Conservation (phyloP, 2,888 invertebrate genomes). For the Cerceris rybyensis region DNA sequence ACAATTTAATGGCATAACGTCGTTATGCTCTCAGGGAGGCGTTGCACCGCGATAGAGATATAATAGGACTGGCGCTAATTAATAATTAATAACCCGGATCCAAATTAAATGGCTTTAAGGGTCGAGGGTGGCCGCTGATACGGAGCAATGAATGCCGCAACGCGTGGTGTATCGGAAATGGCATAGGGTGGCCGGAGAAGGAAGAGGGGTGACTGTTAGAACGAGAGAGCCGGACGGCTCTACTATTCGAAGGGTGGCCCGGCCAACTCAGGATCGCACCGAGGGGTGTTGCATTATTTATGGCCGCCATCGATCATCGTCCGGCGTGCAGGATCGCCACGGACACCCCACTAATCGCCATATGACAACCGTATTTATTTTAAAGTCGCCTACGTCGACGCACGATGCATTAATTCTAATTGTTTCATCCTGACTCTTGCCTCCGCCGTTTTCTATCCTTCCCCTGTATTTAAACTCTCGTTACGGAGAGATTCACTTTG, state of each 20-base stretch:
- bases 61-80: conserved; percentile 79
- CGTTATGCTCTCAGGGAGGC: conserved; percentile 69
- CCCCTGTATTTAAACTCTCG: conserved; percentile 37
- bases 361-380: conserved; percentile 81
- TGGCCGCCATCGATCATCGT: conserved; percentile 81
- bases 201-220: conserved; percentile 52
- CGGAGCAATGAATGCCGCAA: conserved; percentile 68
- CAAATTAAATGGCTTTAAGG: conserved; percentile 80
- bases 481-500: conserved; percentile 10
- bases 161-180: conserved; percentile 74
- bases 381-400: conserved; percentile 76
- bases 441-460: conserved; percentile 12
- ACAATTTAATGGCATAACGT: conserved; percentile 78
- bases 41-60: conserved; percentile 78
- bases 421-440: conserved; percentile 66
- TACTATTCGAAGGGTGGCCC: conserved; percentile 74
- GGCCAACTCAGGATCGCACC: conserved; percentile 69
- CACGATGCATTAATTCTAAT: conserved; percentile 78
- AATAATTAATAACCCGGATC: conserved; percentile 81
- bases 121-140: conserved; percentile 74
- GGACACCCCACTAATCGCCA: conserved; percentile 80
- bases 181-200: conserved; percentile 68
- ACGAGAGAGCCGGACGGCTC: conserved; percentile 59
- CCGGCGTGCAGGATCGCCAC: conserved; percentile 70
- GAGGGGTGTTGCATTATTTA: conserved; percentile 80